These are phyloP conservation scores for Hirtodrosophila cameraria DNA, from an alignment of 2,888 invertebrate genomes.

Conservation along the genomic window DNA sequence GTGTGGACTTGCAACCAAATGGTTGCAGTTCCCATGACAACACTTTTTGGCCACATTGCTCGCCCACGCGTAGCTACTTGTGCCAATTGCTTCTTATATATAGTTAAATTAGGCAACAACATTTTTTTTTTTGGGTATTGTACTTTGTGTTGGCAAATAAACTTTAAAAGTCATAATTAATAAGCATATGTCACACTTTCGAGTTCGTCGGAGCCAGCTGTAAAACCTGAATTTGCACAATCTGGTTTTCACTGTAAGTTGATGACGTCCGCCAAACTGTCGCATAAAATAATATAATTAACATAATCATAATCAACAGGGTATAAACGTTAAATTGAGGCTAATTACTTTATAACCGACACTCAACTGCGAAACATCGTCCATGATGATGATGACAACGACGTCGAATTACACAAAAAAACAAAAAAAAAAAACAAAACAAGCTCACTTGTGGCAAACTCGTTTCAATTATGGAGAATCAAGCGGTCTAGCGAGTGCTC, in stretches of 20 bases:
- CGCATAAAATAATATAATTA: constrained; percentile 78
- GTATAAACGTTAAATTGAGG: constrained; percentile 80
- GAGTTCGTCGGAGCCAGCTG: constrained; percentile 60
- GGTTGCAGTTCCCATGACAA: constrained; percentile 14
- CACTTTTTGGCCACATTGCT: neutral
- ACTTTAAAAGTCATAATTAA: constrained; percentile 22
- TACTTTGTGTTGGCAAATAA: constrained; percentile 9
- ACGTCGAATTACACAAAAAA: constrained; percentile 40
- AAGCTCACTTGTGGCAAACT: constrained; percentile 76
- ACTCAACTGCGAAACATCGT: constrained; percentile 72
- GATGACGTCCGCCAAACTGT: constrained; percentile 65
- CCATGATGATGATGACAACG: constrained; percentile 49
- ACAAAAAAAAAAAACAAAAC: constrained; percentile 34
- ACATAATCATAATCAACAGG: constrained; percentile 80
- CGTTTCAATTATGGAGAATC: constrained; percentile 74
- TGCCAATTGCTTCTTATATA: neutral
- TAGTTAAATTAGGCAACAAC: constrained; percentile 14
- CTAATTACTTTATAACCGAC: constrained; percentile 79
- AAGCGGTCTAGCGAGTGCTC: constrained; percentile 42
- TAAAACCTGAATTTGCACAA: constrained; percentile 46
- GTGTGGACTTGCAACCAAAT: constrained; percentile 1
- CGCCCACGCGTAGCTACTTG: constrained; percentile 21
- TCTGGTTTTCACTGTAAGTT: constrained; percentile 50
- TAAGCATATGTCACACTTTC: constrained; percentile 65
- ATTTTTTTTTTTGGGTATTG: neutral